A percentile compares a stretch with the other conserved stretches of the same genome.
Conservation (phyloP, 2,113 vertebrate species). For the Geococcyx californianus region DNA sequence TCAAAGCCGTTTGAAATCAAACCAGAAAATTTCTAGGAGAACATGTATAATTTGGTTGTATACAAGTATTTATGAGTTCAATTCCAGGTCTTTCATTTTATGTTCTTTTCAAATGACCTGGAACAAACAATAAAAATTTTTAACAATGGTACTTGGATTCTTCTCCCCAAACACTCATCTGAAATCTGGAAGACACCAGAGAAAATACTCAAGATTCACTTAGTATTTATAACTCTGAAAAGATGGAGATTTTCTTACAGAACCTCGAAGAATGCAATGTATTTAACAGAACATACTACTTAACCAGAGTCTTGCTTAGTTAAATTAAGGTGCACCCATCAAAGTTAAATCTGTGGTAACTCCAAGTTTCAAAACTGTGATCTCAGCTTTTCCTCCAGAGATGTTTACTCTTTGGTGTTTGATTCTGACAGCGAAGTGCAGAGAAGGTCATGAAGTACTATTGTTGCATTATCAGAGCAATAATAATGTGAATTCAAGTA, state of each 20-base stretch:
- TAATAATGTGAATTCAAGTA: neutral
- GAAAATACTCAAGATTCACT: neutral
- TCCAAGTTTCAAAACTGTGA: neutral
- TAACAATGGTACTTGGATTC: fast-evolving
- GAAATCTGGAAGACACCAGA: neutral
- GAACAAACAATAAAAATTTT: neutral
- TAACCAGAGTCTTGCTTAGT: neutral
- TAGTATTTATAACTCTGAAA: neutral
- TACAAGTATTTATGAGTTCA: neutral
- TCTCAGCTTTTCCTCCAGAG: neutral
- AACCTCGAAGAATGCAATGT: neutral
- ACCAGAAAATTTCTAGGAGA: neutral
- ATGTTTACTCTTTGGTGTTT: neutral
- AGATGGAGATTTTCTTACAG: neutral
- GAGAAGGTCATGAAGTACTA: neutral
- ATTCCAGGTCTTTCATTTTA: neutral
- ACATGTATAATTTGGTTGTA: neutral
- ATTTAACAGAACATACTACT: neutral
- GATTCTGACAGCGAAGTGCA: neutral
- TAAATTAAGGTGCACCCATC: neutral
- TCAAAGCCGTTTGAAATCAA: neutral
- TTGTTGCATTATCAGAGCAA: neutral
- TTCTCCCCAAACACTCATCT: neutral
- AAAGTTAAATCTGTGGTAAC: neutral
- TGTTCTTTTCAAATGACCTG: neutral